Evolutionary conservation across 2,888 invertebrate genomes (phyloP).

Genomic region (Agrochola lota): DNA sequence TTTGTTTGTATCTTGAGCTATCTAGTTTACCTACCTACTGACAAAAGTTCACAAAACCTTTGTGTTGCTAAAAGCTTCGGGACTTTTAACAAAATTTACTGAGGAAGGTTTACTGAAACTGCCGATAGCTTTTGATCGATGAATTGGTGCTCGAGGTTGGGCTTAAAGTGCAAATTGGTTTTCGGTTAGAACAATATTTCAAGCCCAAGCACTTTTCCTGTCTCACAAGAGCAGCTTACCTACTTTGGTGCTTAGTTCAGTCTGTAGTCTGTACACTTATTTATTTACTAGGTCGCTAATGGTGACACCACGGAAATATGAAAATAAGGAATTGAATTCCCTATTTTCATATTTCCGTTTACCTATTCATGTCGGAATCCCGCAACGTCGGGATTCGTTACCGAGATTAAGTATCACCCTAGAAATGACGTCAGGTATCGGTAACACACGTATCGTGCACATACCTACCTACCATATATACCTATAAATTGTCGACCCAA

Average conservation of each 20-base stretch:
- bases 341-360: too few relatives aligned
- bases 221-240: not conserved
- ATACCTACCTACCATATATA: too few relatives aligned
- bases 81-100: slow-evolving; percentile 8
- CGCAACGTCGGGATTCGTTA: not conserved
- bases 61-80: slow-evolving; percentile 8
- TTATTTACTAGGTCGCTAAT: not conserved
- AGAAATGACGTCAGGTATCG: slow-evolving; percentile 8
- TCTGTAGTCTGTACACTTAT: not conserved
- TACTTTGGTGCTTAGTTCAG: not conserved
- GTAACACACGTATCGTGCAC: not conserved
- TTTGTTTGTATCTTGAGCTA: slow-evolving; percentile 30
- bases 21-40: not conserved
- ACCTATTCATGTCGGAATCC: not conserved
- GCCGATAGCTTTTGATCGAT: slow-evolving; percentile 23
- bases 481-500: not conserved
- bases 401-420: not conserved
- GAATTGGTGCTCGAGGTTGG: slow-evolving; percentile 27
- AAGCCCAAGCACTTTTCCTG: slow-evolving; percentile 3
- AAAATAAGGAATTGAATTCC: not conserved
- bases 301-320: not conserved
- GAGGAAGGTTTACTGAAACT: not conserved
- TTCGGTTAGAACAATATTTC: slow-evolving; percentile 2
- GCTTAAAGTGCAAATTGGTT: slow-evolving; percentile 33
- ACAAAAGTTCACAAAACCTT: slow-evolving; percentile 19